These are phyloP conservation scores for Phocoena sinus DNA, from an alignment of 2,113 vertebrate genomes.

Conservation along the genomic window DNA sequence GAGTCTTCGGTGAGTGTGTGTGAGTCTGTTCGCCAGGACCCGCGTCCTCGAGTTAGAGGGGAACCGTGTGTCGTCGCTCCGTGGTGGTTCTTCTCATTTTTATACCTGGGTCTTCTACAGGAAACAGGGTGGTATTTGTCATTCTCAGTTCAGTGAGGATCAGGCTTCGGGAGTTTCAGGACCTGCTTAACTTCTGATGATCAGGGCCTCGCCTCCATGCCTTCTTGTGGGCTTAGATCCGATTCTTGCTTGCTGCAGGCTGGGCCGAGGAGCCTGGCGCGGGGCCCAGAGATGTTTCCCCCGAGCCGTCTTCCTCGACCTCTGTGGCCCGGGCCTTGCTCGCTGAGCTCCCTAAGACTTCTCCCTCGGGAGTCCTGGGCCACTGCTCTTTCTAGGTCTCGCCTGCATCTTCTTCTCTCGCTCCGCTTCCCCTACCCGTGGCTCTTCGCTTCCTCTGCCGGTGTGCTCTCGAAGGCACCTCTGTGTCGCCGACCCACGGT, in stretches of 20 bases:
- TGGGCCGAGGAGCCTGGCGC: accelerated
- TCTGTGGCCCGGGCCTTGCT: background rate
- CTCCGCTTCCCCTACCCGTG: background rate
- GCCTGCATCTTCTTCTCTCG: background rate
- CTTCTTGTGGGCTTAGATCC: background rate
- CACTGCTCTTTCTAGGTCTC: background rate
- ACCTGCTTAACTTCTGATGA: background rate
- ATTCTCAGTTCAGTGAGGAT: too few relatives aligned
- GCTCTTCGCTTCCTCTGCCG: background rate
- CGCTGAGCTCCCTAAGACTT: background rate
- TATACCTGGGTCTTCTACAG: background rate
- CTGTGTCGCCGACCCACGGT: accelerated
- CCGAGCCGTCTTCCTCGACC: accelerated
- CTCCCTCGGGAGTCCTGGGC: accelerated
- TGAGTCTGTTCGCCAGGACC: background rate
- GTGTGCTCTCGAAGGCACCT: background rate
- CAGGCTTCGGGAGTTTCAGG: background rate
- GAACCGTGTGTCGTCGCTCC: accelerated
- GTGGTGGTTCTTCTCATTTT: accelerated
- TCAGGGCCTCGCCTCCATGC: background rate
- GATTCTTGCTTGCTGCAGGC: accelerated
- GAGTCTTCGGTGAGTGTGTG: constrained; percentile 84
- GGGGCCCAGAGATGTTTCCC: accelerated
- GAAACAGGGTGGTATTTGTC: background rate
- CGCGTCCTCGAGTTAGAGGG: background rate